Base-by-base conservation (phyloP, 1,140 invertebrate genomes). In the Drosophila kohkoa region DNA sequence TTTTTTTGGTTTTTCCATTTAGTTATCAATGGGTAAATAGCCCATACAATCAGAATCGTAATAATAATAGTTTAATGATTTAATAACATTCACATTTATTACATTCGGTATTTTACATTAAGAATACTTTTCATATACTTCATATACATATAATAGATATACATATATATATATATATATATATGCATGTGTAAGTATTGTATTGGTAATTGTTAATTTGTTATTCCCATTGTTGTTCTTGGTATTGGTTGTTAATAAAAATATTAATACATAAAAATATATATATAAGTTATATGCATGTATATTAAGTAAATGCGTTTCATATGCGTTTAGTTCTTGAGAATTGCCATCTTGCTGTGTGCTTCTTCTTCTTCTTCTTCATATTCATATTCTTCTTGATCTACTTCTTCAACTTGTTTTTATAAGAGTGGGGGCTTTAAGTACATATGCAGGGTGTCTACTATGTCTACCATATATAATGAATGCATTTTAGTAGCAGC, bases 301-400 rank as follows among this genome's bases (percentile, higher is more conserved):
- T 70, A 73, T 69, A 41, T 79, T 68, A 80, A 77, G 63, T 88
- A 89, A 83, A 89, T 89, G 85, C 74, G 62, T 66, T 77, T 77
- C 62, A 76, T 76, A 72, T 77, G 66, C 64, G 64, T 66, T 67
- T 62, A 59, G 65, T 63, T 75, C 51, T 66, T 55, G 48, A 80
- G 65, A 68, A 79, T 72, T 70, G 32, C 57, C 54, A 64, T 69
- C 59, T 66, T 85, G 65, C 59, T 81, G 64, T 83, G 51, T 54
- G 51, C 51, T 54, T 54, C 32, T 38, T 57, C 35, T 20, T 30
- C 67, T 80, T 63, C 20, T 48, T 70, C 1, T 25, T 52, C 35
- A 10, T 30, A n/a, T n/a, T n/a, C n/a, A n/a, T n/a, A 25, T 52
- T 49, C 41, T 13, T 32, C 25, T 11, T 25, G 25, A 30, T 48